phyloP scores from a whole-genome alignment of 2,113 vertebrate genomes.

The Erythrocercus mccallii region DNA sequence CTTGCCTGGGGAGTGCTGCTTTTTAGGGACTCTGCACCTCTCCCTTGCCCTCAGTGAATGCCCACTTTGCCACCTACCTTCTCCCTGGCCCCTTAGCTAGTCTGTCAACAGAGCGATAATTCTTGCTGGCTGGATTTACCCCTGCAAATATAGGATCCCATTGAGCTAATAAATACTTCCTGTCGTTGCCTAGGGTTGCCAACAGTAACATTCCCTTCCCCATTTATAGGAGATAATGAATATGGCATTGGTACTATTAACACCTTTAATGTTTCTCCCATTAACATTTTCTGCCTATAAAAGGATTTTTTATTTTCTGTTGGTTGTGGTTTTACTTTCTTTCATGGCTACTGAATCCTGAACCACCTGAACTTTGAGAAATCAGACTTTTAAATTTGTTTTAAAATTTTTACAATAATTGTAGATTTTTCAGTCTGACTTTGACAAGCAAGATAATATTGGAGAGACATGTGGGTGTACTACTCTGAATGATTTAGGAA shows the following conservation, averaged over 20 bases:
- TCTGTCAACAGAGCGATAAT: background rate
- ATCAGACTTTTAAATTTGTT: background rate
- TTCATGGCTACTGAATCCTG: background rate
- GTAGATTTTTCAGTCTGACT: background rate
- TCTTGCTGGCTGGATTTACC: conserved; percentile 18
- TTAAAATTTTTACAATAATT: background rate
- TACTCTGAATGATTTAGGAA: background rate
- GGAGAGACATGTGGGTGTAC: background rate
- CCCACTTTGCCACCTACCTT: background rate
- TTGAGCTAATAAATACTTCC: conserved; percentile 19
- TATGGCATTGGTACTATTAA: background rate
- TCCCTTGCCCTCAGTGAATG: background rate
- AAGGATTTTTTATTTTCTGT: background rate
- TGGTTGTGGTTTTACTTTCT: background rate
- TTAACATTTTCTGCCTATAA: conserved; percentile 1
- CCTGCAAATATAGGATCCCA: conserved; percentile 2
- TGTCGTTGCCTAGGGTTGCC: background rate
- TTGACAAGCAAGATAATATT: background rate
- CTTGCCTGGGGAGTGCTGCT: background rate
- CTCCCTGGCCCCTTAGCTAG: background rate
- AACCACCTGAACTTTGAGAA: background rate
- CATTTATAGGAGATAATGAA: background rate
- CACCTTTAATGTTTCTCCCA: background rate
- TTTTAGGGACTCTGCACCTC: background rate
- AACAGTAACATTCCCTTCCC: conserved; percentile 33